These are phyloP conservation scores for Capitulum mitella DNA, from an alignment of 2,888 invertebrate species.

Conservation along the genomic window DNA sequence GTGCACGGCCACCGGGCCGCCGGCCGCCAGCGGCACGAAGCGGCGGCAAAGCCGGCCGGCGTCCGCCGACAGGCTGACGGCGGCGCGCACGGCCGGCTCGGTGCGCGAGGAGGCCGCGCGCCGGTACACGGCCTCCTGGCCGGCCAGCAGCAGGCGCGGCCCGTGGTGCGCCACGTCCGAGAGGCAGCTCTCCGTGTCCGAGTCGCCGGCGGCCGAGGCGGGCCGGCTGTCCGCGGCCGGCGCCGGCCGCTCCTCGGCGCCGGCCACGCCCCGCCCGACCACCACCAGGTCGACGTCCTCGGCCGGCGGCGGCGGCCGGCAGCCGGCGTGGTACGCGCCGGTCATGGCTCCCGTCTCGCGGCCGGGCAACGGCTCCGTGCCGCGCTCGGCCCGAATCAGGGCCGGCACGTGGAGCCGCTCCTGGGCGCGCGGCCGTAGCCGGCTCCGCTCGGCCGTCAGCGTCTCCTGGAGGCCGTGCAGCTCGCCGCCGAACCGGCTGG, in stretches of 20 bases:
- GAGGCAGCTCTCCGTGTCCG: not conserved
- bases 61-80: not conserved
- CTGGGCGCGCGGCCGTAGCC: not conserved
- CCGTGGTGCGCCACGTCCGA: not conserved
- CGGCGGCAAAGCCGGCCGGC: conserved; percentile 6
- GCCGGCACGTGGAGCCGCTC: not conserved
- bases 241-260: not conserved
- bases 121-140: conserved; percentile 12
- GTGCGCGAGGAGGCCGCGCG: not conserved
- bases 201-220: not conserved
- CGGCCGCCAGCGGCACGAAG: not conserved
- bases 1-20: not conserved
- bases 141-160: conserved; percentile 18
- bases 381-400: not conserved
- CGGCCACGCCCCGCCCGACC: not conserved
- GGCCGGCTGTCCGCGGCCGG: not conserved
- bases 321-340: not conserved
- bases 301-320: not conserved
- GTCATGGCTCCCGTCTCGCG: not conserved
- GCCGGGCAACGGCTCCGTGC: not conserved
- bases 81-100: not conserved
- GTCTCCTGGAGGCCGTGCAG: conserved; percentile 18
- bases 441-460: not conserved
- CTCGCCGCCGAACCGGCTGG: conserved; percentile 16
- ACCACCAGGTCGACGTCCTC: not conserved